Base-by-base conservation (phyloP, 2,888 invertebrate genomes). In the Coleophora flavipennella region DNA sequence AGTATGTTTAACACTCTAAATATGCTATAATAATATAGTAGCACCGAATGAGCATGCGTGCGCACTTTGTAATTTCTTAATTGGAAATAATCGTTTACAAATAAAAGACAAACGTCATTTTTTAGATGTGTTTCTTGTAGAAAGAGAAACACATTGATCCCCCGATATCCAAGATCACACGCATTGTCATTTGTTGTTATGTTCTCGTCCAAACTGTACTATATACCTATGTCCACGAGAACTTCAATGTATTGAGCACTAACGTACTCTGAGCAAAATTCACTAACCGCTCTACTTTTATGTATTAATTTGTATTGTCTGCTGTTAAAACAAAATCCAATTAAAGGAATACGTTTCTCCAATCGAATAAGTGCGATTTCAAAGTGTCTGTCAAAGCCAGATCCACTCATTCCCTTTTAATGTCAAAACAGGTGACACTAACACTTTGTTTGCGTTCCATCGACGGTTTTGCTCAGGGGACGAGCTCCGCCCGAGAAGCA, bases 1-100 rank as follows among this genome's bases (percentile, higher is more conserved):
- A 29, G 7, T 9, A 29, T 29, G 12, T 10, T 10, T 34, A 31
- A 41, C 34, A 31, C 6, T 37, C 38, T 27, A 35, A 33, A 40
- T 27, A 53, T 48, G 56, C 45, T 57, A 51, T 56, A 58, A 57
- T 57, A 51, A 55, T 56, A 52, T 56, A 58, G 60, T 51, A 64
- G 62, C 76, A 80, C 67, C 70, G 62, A 68, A 77, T 77, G 76
- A 73, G 80, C 81, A 83, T 84, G 80, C 69, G 71, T 59, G 70
- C 67, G 73, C 73, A 76, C 63, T 49, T 45, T 50, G 6, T 4
- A 20, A 20, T 20, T 3, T 20, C 6, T 20, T 20, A 20, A n/a
- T n/a, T n/a, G n/a, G n/a, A n/a, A n/a, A n/a, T n/a, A n/a, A n/a
- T n/a, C n/a, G n/a, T n/a, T n/a, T n/a, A n/a, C n/a, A n/a, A n/a